Evolutionary conservation across 2,888 invertebrate genomes (phyloP).

Genomic region (Brenthis ino): DNA sequence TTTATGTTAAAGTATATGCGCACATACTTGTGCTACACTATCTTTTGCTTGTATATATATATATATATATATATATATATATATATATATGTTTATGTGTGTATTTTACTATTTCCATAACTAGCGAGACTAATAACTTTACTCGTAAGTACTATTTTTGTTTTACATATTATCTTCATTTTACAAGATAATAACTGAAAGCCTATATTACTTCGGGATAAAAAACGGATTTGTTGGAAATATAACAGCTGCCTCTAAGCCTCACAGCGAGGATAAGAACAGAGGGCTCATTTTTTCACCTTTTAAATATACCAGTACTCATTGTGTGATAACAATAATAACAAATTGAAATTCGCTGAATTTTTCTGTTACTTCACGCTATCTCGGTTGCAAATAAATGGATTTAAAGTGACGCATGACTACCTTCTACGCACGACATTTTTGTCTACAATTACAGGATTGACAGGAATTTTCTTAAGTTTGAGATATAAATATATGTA

Average conservation of each 20-base stretch:
- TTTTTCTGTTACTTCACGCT: neutral
- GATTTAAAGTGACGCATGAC: no score
- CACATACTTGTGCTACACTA: no score
- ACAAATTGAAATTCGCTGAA: neutral
- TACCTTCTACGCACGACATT: no score
- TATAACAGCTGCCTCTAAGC: slow-evolving; percentile 28
- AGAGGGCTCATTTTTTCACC: slow-evolving; percentile 27
- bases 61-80: no score
- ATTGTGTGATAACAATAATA: slow-evolving; percentile 1
- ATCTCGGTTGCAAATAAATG: neutral
- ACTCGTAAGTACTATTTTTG: slow-evolving; percentile 21
- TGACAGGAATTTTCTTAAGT: no score
- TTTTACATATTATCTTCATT: slow-evolving; percentile 20
- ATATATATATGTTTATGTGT: no score
- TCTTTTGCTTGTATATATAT: no score
- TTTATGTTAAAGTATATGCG: no score
- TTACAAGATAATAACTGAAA: slow-evolving; percentile 25
- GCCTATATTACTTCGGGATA: slow-evolving; percentile 28
- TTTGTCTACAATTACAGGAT: no score
- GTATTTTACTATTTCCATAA: neutral
- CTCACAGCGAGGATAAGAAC: slow-evolving; percentile 14
- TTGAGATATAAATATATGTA: no score
- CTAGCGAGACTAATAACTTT: slow-evolving; percentile 11
- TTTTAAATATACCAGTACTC: slow-evolving; percentile 20
- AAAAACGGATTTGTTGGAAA: slow-evolving; percentile 24